Base-by-base conservation (phyloP, 1,140 invertebrate species). In the Ditylenchus dipsaci region DNA sequence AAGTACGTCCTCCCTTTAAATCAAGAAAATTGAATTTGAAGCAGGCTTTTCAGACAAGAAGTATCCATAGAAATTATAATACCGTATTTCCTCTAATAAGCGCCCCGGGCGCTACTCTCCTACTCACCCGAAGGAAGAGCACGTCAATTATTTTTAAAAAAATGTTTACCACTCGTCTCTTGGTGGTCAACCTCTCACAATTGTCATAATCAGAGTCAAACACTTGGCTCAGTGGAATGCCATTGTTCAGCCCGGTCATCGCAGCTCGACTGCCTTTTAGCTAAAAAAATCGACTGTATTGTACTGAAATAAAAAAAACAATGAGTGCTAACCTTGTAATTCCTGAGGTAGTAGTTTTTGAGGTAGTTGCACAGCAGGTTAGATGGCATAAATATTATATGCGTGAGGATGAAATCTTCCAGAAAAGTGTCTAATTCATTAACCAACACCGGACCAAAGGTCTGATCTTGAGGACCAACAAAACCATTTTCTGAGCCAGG, bases 361-460 rank as follows among this genome's bases (percentile, higher is more conserved):
- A 92, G 86, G 82, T 90, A 88, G 49, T 88, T 87, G 78, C 90
- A 89, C 59, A 92, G 85, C 72, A 89, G 87, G 69, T 90, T 88
- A 60, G 88, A 89, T 15, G 90, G 89, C 87, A 92, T 90, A 84
- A 90, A 92, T 59, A 92, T 89, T 56, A 91, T 89, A 82, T 92
- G 90, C n/a, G 91, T 92, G 17, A 92, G 84, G 49, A 92, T 85
- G 82, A 92, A 91, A 84, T 92, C 91, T 80, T 91, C 90, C 47
- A 91, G 85, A 78, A 91, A 90, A 62, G 88, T 87, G 84, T 91
- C 90, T 84, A 83, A 33, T 30, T 61, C 38, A 21, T 21, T 19
- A 5, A 17, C 49, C 49, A 43, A 27, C 29, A 61, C 13, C 29
- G 59, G 38, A 61, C 27, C 27, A 61, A 61, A 61, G n/a, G n/a